A percentile compares a stretch with the other conserved stretches of the same genome.
phyloP scores from a whole-genome alignment of 2,113 vertebrate genomes.

The Eubucco bourcierii region DNA sequence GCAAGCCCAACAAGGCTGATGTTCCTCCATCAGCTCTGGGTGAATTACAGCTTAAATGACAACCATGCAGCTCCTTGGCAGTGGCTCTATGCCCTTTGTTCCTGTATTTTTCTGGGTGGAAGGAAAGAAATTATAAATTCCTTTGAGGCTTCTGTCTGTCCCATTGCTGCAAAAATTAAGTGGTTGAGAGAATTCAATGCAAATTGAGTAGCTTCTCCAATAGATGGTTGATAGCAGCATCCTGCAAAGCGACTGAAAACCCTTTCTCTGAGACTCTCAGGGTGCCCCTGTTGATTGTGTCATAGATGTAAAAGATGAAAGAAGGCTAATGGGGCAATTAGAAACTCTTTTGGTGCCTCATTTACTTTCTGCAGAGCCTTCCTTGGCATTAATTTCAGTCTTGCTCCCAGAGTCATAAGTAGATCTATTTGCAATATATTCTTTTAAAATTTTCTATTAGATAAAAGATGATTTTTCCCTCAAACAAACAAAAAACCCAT shows the following conservation, averaged over 20 bases:
- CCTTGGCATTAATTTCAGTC: not conserved
- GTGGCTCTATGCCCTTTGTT: not conserved
- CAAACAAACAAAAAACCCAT: not conserved
- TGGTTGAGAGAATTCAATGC: not conserved
- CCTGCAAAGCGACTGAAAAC: not conserved
- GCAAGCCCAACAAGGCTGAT: not conserved
- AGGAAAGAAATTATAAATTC: not conserved
- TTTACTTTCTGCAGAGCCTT: slow-evolving; percentile 19
- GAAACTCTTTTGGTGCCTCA: slow-evolving; percentile 38
- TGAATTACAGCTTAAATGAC: slow-evolving; percentile 61
- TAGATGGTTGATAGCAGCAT: not conserved
- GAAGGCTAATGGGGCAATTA: slow-evolving; percentile 39
- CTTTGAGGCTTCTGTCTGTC: not conserved
- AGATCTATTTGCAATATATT: not conserved
- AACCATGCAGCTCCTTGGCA: slow-evolving; percentile 9
- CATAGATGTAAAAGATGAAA: slow-evolving; percentile 41
- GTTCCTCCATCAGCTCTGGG: not conserved
- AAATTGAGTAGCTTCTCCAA: not conserved
- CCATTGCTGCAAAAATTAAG: not conserved
- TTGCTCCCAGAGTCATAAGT: slow-evolving; percentile 1
- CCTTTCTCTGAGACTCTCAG: not conserved
- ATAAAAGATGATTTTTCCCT: not conserved
- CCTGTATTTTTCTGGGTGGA: not conserved
- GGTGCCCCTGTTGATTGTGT: slow-evolving; percentile 21
- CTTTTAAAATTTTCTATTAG: not conserved